Evolutionary conservation across 1,140 invertebrate genomes (phyloP), one percentile per base, ranked within the genome.

Genomic region (Drosophila lacteicornis): DNA sequence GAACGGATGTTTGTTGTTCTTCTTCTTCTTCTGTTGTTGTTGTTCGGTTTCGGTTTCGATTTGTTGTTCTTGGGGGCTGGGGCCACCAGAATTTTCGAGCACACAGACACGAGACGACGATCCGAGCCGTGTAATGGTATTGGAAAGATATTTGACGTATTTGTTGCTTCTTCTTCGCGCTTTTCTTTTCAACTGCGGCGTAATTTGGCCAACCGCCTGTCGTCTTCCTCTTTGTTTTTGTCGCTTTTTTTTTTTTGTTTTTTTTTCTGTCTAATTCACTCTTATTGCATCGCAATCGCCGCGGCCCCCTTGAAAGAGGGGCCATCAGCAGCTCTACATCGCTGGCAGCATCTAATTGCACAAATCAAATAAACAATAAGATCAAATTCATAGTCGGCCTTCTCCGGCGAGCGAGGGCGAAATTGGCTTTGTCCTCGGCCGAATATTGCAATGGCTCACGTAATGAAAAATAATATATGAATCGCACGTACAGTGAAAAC

Each of bases 261-360:
- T 45, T 67, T 67, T 50, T 38, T 45, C 47, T 63, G 47, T 53
- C 60, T 59, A 45, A 50, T 62, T 80, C 68, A 38, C 63, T 69
- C 19, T 74, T 82, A 62, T 70, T 77, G 67, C 77, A 84, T 69
- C 40, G 74, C 73, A 74, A 74, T 85, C 74, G 82, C 79, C 80
- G 82, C 61, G 77, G 76, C 77, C 84, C 83, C 82, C 71, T 59
- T 65, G 51, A 12, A 38, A 58, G 69, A 63, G 84, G 84, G 84
- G 84, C 81, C 84, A 75, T 55, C 85, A 84, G 77, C 85, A 88
- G 62, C 53, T 85, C 74, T 85, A 88, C 84, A 88, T 88, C 66
- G 69, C 67, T 61, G 56, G 55, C 58, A 25, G 69, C 80, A 84
- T 84, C 69, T 88, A 90, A 84, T 67, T 75, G 51, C 70, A 75